Percentiles rank a stretch among this genome's conserved stretches.
These are phyloP conservation scores for Clarias batrachus DNA, from an alignment of 2,113 vertebrate species.

Conservation along the genomic window DNA sequence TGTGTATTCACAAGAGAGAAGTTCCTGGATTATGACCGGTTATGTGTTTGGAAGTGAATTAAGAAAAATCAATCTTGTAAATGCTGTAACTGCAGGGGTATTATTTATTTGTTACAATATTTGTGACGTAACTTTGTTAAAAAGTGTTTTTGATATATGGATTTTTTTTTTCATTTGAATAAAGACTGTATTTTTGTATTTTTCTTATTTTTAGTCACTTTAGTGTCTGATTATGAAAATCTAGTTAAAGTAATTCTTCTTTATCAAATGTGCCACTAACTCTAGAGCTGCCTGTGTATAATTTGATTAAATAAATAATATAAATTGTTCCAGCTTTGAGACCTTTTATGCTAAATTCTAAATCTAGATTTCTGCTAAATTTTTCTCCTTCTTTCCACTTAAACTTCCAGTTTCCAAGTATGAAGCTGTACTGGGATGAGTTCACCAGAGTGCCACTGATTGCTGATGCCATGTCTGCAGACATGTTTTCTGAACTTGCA, in stretches of 20 bases:
- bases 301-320: not conserved
- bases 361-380: not conserved
- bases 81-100: no score
- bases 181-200: no score
- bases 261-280: not conserved
- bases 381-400: not conserved
- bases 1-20: no score
- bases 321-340: not conserved
- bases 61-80: no score
- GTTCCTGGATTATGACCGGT: no score
- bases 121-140: no score
- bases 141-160: no score
- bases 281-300: not conserved
- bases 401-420: constrained; percentile 70
- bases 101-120: no score
- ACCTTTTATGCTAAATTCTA: not conserved
- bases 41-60: no score
- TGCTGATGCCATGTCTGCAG: constrained; percentile 69
- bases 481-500: constrained; percentile 67
- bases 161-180: no score
- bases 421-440: constrained; percentile 74
- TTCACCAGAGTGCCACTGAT: constrained; percentile 72
- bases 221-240: not conserved
- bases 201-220: no score
- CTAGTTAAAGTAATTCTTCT: not conserved